Evolutionary conservation across 2,113 vertebrate species (phyloP), one percentile per base, ranked within the genome.

Genomic region (Saccopteryx leptura): DNA sequence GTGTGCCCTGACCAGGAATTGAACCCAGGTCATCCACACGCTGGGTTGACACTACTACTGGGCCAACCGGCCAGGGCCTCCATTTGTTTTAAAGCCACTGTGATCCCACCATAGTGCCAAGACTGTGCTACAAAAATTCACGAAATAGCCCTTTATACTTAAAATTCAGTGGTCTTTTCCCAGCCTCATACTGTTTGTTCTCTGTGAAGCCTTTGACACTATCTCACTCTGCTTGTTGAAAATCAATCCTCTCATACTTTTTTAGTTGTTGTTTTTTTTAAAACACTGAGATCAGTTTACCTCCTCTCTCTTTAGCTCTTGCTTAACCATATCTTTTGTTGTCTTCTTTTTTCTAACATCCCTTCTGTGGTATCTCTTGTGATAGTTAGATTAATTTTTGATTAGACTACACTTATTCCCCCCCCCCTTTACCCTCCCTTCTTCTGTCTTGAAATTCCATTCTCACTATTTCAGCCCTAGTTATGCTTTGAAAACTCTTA

Each of bases 401-500:
- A 87, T 78, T 60, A 19, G 21, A 9, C 52, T 46, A 80, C 1
- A 60, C 2, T 15, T 48, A 18, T 75, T 19, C 11, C 60, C 17
- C 54, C 15, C 15, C 11, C 60, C 17, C 54, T 12, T 66, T n/a
- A 6, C 17, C n/a, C 23, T 33, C 4, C 5, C 46, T 61, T 50
- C 26, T 50, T 80, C 79, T 46, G 0, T 79, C 8, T 88, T 48
- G 24, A 66, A 82, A n/a, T 15, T 58, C n/a, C 24, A 48, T 39
- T 61, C 23, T 91, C 23, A 84, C 33, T 58, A 23, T 66, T 9
- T 65, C 46, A 76, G n/a, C 39, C 50, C 33, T 18, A 93, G 5
- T 52, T 28, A 75, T 58, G 80, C 28, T 88, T 74, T 92, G 66
- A 91, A 91, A 88, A 58, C 39, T 68, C 80, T 39, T 66, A n/a